Conservation (phyloP, 2,888 invertebrate genomes). For the Quadriops clusia region DNA sequence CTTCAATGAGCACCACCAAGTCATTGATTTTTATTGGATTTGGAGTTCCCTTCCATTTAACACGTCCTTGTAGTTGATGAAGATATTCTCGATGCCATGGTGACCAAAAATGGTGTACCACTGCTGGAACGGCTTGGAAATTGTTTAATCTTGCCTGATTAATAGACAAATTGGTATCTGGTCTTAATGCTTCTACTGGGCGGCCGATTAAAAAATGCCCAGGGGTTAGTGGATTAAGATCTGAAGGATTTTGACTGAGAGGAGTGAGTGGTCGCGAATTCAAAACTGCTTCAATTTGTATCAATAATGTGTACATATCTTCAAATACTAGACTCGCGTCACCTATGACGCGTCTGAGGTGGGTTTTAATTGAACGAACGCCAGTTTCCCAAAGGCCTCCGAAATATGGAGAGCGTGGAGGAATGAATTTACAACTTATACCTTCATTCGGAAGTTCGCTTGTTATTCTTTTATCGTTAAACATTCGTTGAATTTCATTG, state of each 20-base stretch:
- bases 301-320: slow-evolving; percentile 20
- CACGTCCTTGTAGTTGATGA: slow-evolving; percentile 4
- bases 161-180: slow-evolving; percentile 9
- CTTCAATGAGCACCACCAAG: no score
- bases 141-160: slow-evolving; percentile 9
- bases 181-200: slow-evolving; percentile 13
- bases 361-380: slow-evolving; percentile 21
- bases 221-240: slow-evolving; percentile 12
- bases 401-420: slow-evolving; percentile 18
- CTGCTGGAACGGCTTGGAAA: slow-evolving; percentile 15
- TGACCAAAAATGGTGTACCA: slow-evolving; percentile 14
- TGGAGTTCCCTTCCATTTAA: no score
- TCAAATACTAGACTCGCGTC: slow-evolving; percentile 18
- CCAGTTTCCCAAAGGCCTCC: slow-evolving; percentile 24
- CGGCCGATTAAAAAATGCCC: slow-evolving; percentile 18
- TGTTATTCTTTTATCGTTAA: neutral
- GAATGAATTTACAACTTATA: slow-evolving; percentile 8
- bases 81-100: slow-evolving; percentile 6
- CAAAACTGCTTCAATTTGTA: slow-evolving; percentile 21
- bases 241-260: slow-evolving; percentile 17
- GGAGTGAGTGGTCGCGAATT: slow-evolving; percentile 22
- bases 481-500: neutral
- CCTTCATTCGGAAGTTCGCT: slow-evolving; percentile 1
- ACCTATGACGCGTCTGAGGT: slow-evolving; percentile 17
- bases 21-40: no score